Base-by-base conservation (phyloP, 2,113 vertebrate species). In the Entomyzon cyanotis region DNA sequence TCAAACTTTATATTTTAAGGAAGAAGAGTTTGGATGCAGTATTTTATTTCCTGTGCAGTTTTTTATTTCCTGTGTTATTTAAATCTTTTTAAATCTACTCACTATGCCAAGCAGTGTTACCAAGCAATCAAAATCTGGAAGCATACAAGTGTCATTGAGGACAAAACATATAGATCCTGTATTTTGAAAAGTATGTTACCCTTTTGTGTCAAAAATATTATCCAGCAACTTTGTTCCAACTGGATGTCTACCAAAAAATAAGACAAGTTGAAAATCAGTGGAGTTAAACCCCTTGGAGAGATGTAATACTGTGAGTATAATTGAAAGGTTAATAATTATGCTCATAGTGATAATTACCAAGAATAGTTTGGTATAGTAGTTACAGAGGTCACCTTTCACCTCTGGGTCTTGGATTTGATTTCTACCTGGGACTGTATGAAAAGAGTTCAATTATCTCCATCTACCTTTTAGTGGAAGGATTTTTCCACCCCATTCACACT, bases 121-220 rank as follows among this genome's bases (percentile, higher is more conserved):
- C 91, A 97, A 95, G 96, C 97, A 97, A 98, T 97, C 96, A 98
- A 97, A 98, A 96, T 97, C 97, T 97, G 95, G 97, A 97, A 97
- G 87, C 84, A 91, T 59, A 44, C 70, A 96, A 98, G 95, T 95
- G 74, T 90, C 85, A 93, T 86, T 95, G 90, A 97, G 85, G 79
- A 97, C 94, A 96, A 96, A 97, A 97, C 81, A 95, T 71, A 97
- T 85, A 96, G 96, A 97, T 96, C 97, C 97, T 47, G 15, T 96
- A 95, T 96, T 97, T 87, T 65, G 81, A 97, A 97, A 98, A 95
- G 59, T 89, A 95, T 53, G 75, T 95, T 97, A 96, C 96, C 89
- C 96, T 96, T 97, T 97, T 97, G 93, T 96, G 97, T 94, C 93
- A 97, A 96, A 97, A 98, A 97, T 98, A 97, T 92, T 97, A 98